These are phyloP conservation scores for Scartelaos histophorus DNA, from an alignment of 2,113 vertebrate species.

Conservation along the genomic window DNA sequence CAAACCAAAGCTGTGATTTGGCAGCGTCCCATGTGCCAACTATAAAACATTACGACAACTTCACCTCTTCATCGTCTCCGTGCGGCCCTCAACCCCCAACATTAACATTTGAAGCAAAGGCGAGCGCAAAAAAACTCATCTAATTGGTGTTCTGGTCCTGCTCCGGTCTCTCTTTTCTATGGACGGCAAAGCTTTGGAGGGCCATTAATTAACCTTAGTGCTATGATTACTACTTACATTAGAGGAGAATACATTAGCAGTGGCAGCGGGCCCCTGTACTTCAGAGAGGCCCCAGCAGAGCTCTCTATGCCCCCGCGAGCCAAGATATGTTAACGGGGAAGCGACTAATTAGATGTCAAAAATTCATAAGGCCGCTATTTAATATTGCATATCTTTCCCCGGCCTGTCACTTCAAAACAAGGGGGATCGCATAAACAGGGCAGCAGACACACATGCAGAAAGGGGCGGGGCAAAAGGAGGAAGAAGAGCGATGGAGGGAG, in stretches of 20 bases:
- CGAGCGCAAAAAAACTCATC: constrained; percentile 35
- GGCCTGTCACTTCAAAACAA: constrained; percentile 97
- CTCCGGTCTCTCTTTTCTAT: constrained; percentile 56
- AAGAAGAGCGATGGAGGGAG: constrained; percentile 53
- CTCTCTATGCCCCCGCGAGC: constrained; percentile 86
- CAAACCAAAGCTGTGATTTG: constrained; percentile 38
- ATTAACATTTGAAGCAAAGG: constrained; percentile 72
- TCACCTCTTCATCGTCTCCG: constrained; percentile 40
- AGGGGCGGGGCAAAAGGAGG: constrained; percentile 31
- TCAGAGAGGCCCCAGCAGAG: constrained; percentile 88
- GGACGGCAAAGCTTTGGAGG: constrained; percentile 63
- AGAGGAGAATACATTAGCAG: constrained; percentile 92
- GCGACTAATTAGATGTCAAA: constrained; percentile 99
- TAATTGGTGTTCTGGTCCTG: constrained; percentile 66
- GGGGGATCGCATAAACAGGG: constrained; percentile 91
- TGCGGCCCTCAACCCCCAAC: constrained; percentile 52
- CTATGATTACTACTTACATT: constrained; percentile 97
- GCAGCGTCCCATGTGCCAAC: constrained; percentile 37
- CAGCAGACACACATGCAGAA: constrained; percentile 69
- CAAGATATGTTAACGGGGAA: constrained; percentile 97
- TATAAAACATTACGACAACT: constrained; percentile 57
- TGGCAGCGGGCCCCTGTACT: constrained; percentile 86
- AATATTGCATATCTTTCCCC: constrained; percentile 99
- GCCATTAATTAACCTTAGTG: constrained; percentile 98
- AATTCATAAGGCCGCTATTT: constrained; percentile 99